Conservation (phyloP, 2,113 vertebrate genomes). For the Coturnix japonica region DNA sequence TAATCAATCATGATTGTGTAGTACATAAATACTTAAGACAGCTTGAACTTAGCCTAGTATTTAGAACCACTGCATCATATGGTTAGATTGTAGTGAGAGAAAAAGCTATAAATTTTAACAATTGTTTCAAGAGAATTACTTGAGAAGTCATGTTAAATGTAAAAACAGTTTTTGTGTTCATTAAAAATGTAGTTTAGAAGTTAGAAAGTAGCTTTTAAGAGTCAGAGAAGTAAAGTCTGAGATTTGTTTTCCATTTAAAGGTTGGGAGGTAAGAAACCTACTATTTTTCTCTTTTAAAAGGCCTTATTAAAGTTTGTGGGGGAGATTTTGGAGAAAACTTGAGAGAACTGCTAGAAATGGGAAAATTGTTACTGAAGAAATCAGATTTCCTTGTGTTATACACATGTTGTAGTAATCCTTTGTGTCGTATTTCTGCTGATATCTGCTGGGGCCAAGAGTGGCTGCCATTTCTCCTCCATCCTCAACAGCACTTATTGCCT, state of each 20-base stretch:
- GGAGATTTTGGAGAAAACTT: background rate
- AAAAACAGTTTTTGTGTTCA: background rate
- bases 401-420: background rate
- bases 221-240: background rate
- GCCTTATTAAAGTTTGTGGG: background rate
- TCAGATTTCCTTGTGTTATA: accelerated
- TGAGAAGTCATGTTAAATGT: background rate
- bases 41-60: background rate
- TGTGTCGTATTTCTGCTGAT: background rate
- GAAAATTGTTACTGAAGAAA: accelerated
- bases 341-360: background rate
- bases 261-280: background rate
- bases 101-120: background rate
- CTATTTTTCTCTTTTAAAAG: background rate
- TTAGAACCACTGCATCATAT: background rate
- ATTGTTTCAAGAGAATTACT: background rate
- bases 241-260: background rate
- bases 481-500: background rate
- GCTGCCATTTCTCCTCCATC: background rate
- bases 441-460: background rate
- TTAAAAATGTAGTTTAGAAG: background rate
- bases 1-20: background rate
- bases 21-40: background rate
- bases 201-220: background rate
- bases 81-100: background rate